phyloP scores from a whole-genome alignment of 2,113 vertebrate species.

The Odocoileus virginianus region DNA sequence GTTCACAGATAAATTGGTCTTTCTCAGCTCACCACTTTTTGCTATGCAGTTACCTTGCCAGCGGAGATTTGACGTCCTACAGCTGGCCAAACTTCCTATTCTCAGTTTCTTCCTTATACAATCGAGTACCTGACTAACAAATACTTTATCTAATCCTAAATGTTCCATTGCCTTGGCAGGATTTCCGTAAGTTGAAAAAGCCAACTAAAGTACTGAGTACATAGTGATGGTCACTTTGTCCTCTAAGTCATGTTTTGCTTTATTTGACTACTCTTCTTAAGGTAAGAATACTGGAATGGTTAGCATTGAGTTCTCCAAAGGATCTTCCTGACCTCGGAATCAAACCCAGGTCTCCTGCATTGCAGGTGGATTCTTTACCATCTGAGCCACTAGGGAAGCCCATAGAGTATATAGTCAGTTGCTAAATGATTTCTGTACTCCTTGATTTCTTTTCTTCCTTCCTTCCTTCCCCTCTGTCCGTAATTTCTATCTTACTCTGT shows the following conservation, averaged over 20 bases:
- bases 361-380: not conserved
- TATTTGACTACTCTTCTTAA: not conserved
- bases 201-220: not conserved
- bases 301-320: not conserved
- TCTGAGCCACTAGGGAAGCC: not conserved
- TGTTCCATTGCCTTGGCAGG: not conserved
- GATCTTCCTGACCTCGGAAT: not conserved
- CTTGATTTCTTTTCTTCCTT: not conserved
- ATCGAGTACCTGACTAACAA: conserved; percentile 3
- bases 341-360: not conserved
- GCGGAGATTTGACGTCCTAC: not conserved
- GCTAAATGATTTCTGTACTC: not conserved
- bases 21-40: conserved; percentile 48
- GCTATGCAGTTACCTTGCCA: conserved; percentile 10
- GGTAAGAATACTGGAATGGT: not conserved
- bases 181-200: not conserved
- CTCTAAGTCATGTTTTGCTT: not conserved
- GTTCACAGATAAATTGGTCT: conserved; percentile 37
- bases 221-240: not conserved
- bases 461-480: not conserved
- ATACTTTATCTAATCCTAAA: not conserved
- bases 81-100: not conserved
- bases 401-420: not conserved
- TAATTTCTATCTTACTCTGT: not conserved
- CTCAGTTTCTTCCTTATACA: conserved; percentile 13